These are phyloP conservation scores for Griposia aprilina DNA, from an alignment of 2,888 invertebrate genomes.

Conservation along the genomic window DNA sequence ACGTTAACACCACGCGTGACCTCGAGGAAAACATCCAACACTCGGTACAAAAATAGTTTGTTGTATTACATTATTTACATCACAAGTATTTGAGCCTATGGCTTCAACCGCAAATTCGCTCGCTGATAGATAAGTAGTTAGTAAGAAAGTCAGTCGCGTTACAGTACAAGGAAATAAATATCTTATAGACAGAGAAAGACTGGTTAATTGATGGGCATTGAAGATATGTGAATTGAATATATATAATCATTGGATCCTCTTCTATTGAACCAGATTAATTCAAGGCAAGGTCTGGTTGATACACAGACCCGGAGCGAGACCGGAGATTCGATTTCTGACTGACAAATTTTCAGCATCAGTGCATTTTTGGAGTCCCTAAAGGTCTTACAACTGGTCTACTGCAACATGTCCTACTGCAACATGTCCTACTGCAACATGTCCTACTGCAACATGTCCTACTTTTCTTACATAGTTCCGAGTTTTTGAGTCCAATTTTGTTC, in stretches of 20 bases:
- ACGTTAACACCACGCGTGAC: slow-evolving; percentile 26
- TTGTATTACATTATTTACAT: slow-evolving; percentile 18
- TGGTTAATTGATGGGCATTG: not conserved
- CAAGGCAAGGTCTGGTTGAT: not conserved
- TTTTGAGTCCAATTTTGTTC: not conserved
- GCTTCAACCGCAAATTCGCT: not conserved
- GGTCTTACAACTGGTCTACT: slow-evolving; percentile 5
- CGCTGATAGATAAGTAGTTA: not conserved
- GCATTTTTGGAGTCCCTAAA: not conserved
- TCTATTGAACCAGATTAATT: not conserved
- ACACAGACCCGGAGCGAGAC: not conserved
- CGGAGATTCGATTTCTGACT: not conserved
- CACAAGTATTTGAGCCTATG: not conserved
- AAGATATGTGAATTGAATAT: not conserved
- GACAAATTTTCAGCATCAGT: not conserved
- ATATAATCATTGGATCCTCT: not conserved
- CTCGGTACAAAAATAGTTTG: slow-evolving; percentile 39
- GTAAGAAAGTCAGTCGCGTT: not conserved
- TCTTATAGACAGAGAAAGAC: not conserved
- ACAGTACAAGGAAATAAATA: not conserved
- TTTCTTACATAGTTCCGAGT: not conserved
- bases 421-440: not conserved
- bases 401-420: not conserved
- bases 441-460: not conserved
- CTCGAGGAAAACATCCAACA: slow-evolving; percentile 25